Evolutionary conservation across 1,140 invertebrate species (phyloP).

Genomic region (Drosophila murphyi): DNA sequence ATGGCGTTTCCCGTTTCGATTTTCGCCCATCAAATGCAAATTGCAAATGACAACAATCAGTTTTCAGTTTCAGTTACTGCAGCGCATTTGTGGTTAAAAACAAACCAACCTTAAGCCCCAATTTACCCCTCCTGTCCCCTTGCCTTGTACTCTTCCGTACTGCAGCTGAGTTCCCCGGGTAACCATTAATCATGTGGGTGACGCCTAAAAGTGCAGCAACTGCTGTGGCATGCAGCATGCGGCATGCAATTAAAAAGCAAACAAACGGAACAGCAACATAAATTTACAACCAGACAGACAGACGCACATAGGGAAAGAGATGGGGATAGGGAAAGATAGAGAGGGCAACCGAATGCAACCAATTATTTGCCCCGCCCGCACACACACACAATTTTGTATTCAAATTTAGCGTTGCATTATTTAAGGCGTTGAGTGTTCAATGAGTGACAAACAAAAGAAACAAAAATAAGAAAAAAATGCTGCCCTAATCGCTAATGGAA

Average conservation of each 20-base stretch:
- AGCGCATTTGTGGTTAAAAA: constrained; percentile 44
- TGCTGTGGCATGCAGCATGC: constrained; percentile 21
- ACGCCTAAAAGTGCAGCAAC: constrained; percentile 62
- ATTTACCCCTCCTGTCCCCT: neutral
- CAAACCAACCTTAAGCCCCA: neutral
- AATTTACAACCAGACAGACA: constrained; percentile 54
- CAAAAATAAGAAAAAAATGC: constrained; percentile 12
- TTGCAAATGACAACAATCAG: constrained; percentile 76
- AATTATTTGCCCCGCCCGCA: constrained; percentile 14
- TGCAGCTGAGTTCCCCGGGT: constrained; percentile 23
- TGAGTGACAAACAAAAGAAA: constrained; percentile 16
- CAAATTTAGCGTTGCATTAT: constrained; percentile 15
- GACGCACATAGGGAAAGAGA: neutral
- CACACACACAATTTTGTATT: neutral
- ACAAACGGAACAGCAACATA: constrained; percentile 55
- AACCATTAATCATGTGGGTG: constrained; percentile 69
- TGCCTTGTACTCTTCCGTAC: neutral
- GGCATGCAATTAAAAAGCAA: constrained; percentile 68
- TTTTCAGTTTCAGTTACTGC: constrained; percentile 45
- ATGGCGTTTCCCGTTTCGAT: constrained; percentile 46
- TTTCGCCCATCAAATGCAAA: constrained; percentile 65
- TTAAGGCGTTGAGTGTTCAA: constrained; percentile 24
- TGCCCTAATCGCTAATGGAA: neutral
- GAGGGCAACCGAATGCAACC: constrained; percentile 17
- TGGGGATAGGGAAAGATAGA: neutral